Evolutionary conservation across 2,113 vertebrate species (phyloP).

Genomic region (Sitta europaea): DNA sequence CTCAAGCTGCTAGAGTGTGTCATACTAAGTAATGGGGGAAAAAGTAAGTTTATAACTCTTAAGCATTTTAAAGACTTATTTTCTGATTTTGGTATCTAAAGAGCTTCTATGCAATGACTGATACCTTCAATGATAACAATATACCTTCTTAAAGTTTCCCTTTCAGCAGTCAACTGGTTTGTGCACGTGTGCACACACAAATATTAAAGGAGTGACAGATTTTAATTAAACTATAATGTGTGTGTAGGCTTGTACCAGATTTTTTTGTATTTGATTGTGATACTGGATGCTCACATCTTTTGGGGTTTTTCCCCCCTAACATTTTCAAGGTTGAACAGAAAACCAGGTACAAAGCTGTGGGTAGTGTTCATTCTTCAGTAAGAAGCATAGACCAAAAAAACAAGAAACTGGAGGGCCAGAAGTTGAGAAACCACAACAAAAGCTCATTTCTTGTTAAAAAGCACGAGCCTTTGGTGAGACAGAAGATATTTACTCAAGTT

Average conservation of each 20-base stretch:
- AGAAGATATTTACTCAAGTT: background rate
- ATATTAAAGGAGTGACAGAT: background rate
- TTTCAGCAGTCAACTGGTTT: background rate
- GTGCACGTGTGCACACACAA: fast-evolving
- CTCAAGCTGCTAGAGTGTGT: background rate
- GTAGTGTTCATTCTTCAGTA: background rate
- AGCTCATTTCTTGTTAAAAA: background rate
- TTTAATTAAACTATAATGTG: background rate
- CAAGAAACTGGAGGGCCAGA: background rate
- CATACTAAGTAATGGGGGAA: background rate
- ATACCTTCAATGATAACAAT: background rate
- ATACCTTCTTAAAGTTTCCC: background rate
- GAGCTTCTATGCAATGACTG: background rate
- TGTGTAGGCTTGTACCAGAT: background rate
- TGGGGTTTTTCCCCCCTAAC: background rate
- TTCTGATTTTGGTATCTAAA: background rate
- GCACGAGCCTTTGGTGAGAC: background rate
- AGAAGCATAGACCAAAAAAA: background rate
- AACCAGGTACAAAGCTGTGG: background rate
- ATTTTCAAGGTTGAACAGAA: background rate
- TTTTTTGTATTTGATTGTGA: background rate
- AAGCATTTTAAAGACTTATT: background rate
- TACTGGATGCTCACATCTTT: background rate
- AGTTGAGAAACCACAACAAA: background rate
- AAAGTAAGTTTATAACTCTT: background rate